A percentile compares a stretch with the other conserved stretches of the same genome.
These are phyloP conservation scores for Meteorus colon DNA, from an alignment of 2,888 invertebrate species.

Conservation along the genomic window DNA sequence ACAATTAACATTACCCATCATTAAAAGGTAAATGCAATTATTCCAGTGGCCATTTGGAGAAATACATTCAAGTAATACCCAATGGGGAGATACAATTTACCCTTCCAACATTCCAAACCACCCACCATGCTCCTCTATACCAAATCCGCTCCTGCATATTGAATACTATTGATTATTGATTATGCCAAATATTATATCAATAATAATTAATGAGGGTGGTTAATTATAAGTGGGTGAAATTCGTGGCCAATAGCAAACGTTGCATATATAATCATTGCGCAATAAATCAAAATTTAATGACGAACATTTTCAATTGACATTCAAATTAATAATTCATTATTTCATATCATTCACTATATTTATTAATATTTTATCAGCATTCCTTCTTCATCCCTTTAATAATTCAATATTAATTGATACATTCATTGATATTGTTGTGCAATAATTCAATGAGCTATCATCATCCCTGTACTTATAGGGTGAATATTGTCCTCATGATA, in stretches of 20 bases:
- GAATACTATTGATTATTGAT: conserved; percentile 3
- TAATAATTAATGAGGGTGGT: conserved; percentile 4
- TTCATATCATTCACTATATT: not conserved
- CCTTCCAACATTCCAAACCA: not conserved
- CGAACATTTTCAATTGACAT: not conserved
- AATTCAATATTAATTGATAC: not conserved
- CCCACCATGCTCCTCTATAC: too few species aligned
- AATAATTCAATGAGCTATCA: not conserved
- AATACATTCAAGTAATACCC: not conserved
- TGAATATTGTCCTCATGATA: not conserved
- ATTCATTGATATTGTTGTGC: not conserved
- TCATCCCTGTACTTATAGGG: not conserved
- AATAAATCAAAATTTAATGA: not conserved
- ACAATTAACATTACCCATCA: not conserved
- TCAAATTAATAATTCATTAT: not conserved
- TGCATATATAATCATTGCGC: not conserved
- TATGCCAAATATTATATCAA: conserved; percentile 1
- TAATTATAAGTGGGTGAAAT: not conserved
- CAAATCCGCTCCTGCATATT: not conserved
- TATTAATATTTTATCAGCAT: not conserved
- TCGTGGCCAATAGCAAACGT: not conserved
- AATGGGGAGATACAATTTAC: conserved; percentile 2
- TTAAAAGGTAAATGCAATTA: not conserved
- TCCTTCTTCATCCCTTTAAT: not conserved
- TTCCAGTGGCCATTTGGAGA: not conserved